These are phyloP conservation scores for Brienomyrus longianalis DNA, from an alignment of 2,113 vertebrate species.

Conservation along the genomic window DNA sequence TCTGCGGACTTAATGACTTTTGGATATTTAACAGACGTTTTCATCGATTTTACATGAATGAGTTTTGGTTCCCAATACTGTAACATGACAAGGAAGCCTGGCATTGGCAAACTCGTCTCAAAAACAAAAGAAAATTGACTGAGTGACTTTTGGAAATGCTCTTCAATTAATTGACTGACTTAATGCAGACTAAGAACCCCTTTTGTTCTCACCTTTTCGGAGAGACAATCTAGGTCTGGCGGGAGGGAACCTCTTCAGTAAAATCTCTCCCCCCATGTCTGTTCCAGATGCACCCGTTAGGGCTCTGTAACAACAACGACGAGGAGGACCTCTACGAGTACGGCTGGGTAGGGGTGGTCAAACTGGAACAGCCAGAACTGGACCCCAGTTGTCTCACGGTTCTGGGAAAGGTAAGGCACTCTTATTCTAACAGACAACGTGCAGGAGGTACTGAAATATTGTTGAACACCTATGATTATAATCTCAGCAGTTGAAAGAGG, in stretches of 20 bases:
- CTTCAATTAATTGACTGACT: neutral
- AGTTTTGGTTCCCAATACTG: neutral
- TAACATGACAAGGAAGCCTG: neutral
- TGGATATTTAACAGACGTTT: neutral
- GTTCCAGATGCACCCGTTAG: slow-evolving; percentile 91
- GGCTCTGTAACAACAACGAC: slow-evolving; percentile 94
- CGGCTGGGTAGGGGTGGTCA: slow-evolving; percentile 99
- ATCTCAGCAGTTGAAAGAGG: neutral
- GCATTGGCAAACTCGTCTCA: neutral
- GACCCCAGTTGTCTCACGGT: slow-evolving; percentile 95
- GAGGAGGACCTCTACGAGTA: slow-evolving; percentile 96
- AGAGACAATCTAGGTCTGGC: neutral
- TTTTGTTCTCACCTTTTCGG: neutral
- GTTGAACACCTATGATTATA: neutral
- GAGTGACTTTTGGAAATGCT: neutral
- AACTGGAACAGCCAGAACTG: slow-evolving; percentile 90
- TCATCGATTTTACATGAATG: neutral
- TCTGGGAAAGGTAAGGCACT: slow-evolving; percentile 82
- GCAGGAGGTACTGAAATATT: neutral
- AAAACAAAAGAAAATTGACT: neutral
- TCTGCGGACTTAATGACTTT: neutral
- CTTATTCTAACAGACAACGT: neutral
- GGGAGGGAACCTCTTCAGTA: neutral
- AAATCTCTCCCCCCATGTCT: slow-evolving; percentile 22
- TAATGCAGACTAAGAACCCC: neutral